A percentile compares a stretch with the other conserved stretches of the same genome.
phyloP scores from a whole-genome alignment of 2,113 vertebrate species.

The Ornithorhynchus anatinus region DNA sequence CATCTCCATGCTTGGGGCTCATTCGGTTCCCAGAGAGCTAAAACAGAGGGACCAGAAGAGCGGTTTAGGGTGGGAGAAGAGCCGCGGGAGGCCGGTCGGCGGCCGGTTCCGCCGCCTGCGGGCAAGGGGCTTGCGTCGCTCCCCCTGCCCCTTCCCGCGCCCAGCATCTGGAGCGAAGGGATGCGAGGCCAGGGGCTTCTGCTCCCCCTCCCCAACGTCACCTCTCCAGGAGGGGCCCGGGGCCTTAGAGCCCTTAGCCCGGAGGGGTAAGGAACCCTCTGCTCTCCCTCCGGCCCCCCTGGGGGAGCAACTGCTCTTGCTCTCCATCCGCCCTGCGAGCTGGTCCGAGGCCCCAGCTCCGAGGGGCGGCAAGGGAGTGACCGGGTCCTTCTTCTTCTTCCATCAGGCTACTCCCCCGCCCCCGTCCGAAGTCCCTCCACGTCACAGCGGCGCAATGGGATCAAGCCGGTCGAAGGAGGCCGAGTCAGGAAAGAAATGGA shows the following conservation, averaged over 20 bases:
- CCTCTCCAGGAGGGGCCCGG: too few species aligned
- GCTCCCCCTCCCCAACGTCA: too few species aligned
- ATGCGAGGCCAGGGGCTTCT: background rate
- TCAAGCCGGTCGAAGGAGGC: background rate
- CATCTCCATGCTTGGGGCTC: slow-evolving; percentile 88
- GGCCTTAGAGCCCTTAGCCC: too few species aligned
- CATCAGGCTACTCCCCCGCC: background rate
- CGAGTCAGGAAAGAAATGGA: background rate
- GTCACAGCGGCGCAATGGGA: fast-evolving
- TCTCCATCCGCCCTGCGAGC: background rate
- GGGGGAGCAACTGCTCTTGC: slow-evolving; percentile 41
- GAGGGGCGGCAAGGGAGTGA: background rate
- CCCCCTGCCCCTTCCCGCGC: background rate
- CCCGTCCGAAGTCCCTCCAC: too few species aligned
- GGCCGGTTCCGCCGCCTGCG: background rate
- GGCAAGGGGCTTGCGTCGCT: background rate
- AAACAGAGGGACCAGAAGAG: background rate
- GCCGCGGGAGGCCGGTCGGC: background rate
- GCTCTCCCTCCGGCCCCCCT: slow-evolving; percentile 10
- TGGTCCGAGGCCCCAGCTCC: too few species aligned
- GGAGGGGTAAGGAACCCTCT: slow-evolving; percentile 1
- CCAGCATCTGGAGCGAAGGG: background rate
- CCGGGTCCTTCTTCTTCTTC: too few species aligned
- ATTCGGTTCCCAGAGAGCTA: slow-evolving; percentile 70
- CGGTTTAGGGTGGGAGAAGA: too few species aligned